Base-by-base conservation (phyloP, 1,140 invertebrate species). In the Temnothorax curvispinosus region DNA sequence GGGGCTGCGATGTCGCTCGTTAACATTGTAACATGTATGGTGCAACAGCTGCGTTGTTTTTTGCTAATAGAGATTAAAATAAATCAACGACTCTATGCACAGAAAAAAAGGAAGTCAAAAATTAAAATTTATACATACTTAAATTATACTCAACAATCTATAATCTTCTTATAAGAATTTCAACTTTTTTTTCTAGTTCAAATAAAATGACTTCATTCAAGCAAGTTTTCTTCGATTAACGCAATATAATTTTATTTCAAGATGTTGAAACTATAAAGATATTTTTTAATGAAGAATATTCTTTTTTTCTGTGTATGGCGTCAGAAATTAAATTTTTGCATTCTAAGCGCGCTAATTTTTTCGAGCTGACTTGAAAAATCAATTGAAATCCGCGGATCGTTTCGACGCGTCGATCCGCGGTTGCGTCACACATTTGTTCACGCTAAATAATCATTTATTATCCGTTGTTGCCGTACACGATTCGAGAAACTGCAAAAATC, bases 11-110 rank as follows among this genome's bases (percentile, higher is more conserved):
- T 15, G 13, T 60, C n/a, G 8, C 52, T 72, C 67, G 41, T 84
- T 62, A 60, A 84, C 54, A 27, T 71, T 71, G 27, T 27, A 71
- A 67, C 32, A 27, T 60, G 11, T 64, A 82, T 58, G 18, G 27
- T 13, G 7, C 54, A 21, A 38, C 35, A 41, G 8, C 18, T 0
- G n/a, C 9, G 13, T 60, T 11, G 18, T 18, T 41, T n/a, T 58
- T 47, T 18, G 21, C 38, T n/a, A 27, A 32, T 81, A n/a, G 11
- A 58, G 18, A 47, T 41, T 21, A 18, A 35, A 60, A 72, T 35
- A 54, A 69, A 60, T 62, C 13, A 54, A 38, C 2, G 27, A 41
- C 27, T 27, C 27, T 27, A 27, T 27, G 27, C 27, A 27, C 27
- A 27, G 27, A 27, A 27, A 27, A 27, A 27, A 27, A 27, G 0